Evolutionary conservation across 2,888 invertebrate species (phyloP), one percentile per base, ranked within the genome.

Genomic region (Synanthedon formicaeformis): DNA sequence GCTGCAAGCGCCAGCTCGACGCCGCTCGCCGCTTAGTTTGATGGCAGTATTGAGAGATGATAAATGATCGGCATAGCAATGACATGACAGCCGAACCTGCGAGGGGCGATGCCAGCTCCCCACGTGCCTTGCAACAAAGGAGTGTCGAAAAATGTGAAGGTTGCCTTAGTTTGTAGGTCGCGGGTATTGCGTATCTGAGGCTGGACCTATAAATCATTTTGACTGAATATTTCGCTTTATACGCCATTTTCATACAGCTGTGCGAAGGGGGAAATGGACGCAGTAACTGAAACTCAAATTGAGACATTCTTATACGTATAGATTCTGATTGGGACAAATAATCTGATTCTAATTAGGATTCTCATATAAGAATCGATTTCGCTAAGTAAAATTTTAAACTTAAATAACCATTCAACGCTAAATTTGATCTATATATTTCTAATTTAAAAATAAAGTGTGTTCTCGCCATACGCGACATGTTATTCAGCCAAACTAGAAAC

Each of bases 151-250:
- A 83, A 83, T 83, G 78, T 75, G 83, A 81, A 85, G 83, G 81
- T 80, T 80, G 80, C 80, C 73, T 81, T 76, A 81, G 81, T 84
- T 84, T 84, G 83, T 86, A 85, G 86, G 86, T 85, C 83, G 81
- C 73, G 73, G 73, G 71, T 71, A 58, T 56, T 60, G 69, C 71
- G 74, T 75, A 76, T 79, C 75, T 74, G 78, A 74, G 76, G 75
- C 81, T 80, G 79, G 73, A 70, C 75, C 73, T 75, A 87, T 87
- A 75, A 85, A 87, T 87, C 86, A 86, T 78, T 64, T 69, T 73
- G 78, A 75, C 75, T 63, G 76, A 78, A 80, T 81, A 79, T 81
- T 76, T 72, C 66, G 66, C 70, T 75, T 67, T 71, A 72, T 77
- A 69, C 67, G 63, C 66, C 64, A 69, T 69, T 75, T 71, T 71